Percentiles rank a stretch among this genome's conserved stretches.
Evolutionary conservation across 2,888 invertebrate genomes (phyloP).

Genomic region (Drosophila kanekoi): DNA sequence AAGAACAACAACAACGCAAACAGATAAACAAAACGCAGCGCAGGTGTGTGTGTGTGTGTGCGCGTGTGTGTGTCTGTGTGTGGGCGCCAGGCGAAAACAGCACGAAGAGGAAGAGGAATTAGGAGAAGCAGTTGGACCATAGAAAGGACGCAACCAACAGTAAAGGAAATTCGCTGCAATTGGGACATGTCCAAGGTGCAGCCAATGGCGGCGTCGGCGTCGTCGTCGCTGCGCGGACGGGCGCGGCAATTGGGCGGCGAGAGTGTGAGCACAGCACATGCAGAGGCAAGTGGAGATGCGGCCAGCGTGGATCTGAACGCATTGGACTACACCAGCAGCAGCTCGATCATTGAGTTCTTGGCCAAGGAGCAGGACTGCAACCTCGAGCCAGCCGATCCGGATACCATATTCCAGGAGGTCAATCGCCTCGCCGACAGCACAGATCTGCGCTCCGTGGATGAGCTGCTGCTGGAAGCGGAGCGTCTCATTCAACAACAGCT

Average conservation of each 20-base stretch:
- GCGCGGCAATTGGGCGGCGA: slow-evolving; percentile 41
- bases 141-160: too few species aligned
- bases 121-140: not conserved
- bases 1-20: slow-evolving; percentile 20
- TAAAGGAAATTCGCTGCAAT: not conserved
- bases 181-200: slow-evolving; percentile 74
- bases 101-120: not conserved
- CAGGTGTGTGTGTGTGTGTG: slow-evolving; percentile 5
- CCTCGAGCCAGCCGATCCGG: slow-evolving; percentile 86
- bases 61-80: not conserved
- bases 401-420: slow-evolving; percentile 89
- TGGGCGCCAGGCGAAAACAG: not conserved
- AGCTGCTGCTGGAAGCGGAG: slow-evolving; percentile 87
- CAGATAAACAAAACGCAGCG: slow-evolving; percentile 42
- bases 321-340: slow-evolving; percentile 81
- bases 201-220: slow-evolving; percentile 29
- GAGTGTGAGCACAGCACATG: slow-evolving; percentile 1
- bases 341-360: slow-evolving; percentile 85
- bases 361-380: slow-evolving; percentile 84
- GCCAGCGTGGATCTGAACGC: slow-evolving; percentile 17
- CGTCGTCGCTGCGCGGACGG: slow-evolving; percentile 38
- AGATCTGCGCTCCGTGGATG: slow-evolving; percentile 87
- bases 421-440: slow-evolving; percentile 86
- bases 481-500: slow-evolving; percentile 84
- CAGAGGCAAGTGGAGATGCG: slow-evolving; percentile 11